Evolutionary conservation across 2,797 vertebrate species (phyloP).

Genomic region (Chaunax sp.): DNA sequence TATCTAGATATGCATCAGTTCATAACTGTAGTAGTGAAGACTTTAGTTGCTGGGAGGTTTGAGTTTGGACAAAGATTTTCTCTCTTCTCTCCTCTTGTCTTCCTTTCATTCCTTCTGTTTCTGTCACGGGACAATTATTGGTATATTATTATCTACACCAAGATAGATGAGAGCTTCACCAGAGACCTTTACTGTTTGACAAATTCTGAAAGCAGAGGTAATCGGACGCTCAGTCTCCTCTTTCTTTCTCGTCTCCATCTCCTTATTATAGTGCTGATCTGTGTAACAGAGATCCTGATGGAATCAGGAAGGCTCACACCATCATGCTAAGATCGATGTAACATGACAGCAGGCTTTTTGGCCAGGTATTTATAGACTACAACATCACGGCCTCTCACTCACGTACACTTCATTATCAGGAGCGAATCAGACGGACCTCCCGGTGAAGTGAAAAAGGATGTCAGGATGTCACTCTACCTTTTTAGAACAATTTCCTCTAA

Average conservation of each 20-base stretch:
- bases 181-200: slow-evolving; percentile 51
- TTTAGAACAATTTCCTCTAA: neutral
- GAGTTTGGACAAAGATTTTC: slow-evolving; percentile 6
- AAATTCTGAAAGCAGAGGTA: slow-evolving; percentile 22
- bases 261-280: slow-evolving; percentile 42
- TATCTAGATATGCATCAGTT: too few species aligned
- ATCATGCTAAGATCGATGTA: slow-evolving; percentile 79
- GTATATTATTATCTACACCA: neutral
- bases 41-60: slow-evolving; percentile 30
- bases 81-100: too few species aligned
- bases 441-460: slow-evolving; percentile 78
- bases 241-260: slow-evolving; percentile 6
- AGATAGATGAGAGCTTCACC: slow-evolving; percentile 58
- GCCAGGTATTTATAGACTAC: slow-evolving; percentile 80
- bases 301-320: slow-evolving; percentile 62
- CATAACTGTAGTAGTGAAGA: too few species aligned
- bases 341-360: slow-evolving; percentile 84
- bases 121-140: slow-evolving; percentile 37
- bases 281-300: slow-evolving; percentile 66
- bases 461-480: slow-evolving; percentile 27
- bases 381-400: slow-evolving; percentile 57
- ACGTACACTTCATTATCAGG: slow-evolving; percentile 72
- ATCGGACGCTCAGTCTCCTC: slow-evolving; percentile 15
- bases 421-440: slow-evolving; percentile 69
- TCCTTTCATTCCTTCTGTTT: neutral